A percentile compares a stretch with the other conserved stretches of the same genome.
phyloP scores from a whole-genome alignment of 2,888 invertebrate species.

The Tuberolachnus salignus region DNA sequence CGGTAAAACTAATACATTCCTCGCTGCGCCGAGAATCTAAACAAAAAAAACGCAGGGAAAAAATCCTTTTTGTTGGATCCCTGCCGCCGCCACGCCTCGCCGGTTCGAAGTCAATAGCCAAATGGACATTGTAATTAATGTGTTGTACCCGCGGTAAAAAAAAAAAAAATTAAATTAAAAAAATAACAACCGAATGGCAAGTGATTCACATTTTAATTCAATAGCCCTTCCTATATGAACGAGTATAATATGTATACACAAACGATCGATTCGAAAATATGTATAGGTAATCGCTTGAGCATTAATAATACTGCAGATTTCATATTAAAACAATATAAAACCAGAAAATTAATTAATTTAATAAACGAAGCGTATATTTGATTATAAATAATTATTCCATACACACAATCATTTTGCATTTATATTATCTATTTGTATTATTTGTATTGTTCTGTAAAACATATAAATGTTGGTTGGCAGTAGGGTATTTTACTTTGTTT shows the following conservation, averaged over 20 bases:
- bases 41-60: neutral
- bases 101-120: constrained; percentile 26
- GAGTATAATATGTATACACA: neutral
- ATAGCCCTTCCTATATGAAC: neutral
- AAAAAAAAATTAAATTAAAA: neutral
- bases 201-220: neutral
- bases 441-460: no score
- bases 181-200: neutral
- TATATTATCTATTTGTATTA: no score
- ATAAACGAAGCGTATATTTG: no score
- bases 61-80: neutral
- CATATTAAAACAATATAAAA: no score
- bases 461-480: no score
- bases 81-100: neutral
- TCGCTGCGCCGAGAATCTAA: no score
- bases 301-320: no score
- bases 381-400: no score
- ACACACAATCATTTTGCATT: no score
- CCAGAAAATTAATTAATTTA: no score
- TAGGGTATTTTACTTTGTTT: no score
- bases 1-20: no score
- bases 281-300: neutral
- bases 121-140: constrained; percentile 33
- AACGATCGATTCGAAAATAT: neutral
- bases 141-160: constrained; percentile 1